Conservation (phyloP, 2,797 vertebrate species). For the Sarcoramphus papa region DNA sequence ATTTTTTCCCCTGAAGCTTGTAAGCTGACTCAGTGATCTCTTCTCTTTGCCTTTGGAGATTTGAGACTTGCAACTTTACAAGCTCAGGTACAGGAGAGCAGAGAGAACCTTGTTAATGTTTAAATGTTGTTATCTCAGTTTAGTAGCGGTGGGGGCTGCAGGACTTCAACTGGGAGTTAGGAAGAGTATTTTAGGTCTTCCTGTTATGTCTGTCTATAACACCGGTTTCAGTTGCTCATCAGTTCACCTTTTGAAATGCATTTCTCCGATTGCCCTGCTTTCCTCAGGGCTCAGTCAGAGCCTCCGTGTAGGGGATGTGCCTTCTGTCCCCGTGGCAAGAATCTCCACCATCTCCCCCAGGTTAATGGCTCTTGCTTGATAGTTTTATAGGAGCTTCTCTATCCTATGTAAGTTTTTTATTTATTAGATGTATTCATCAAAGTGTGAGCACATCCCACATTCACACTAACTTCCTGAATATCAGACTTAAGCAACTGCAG, state of each 20-base stretch:
- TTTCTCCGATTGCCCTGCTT: neutral
- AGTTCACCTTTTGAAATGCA: neutral
- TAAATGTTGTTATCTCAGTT: neutral
- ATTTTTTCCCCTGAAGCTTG: neutral
- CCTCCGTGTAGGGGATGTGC: rapidly evolving
- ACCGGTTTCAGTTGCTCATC: neutral
- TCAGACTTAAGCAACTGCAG: neutral
- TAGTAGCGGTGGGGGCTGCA: neutral
- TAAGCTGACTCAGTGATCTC: neutral
- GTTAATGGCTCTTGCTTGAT: neutral
- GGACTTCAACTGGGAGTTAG: neutral
- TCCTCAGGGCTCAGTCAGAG: neutral
- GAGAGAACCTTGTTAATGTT: neutral
- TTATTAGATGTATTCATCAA: neutral
- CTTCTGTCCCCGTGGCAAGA: neutral
- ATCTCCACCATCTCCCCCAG: neutral
- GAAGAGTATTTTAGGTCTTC: neutral
- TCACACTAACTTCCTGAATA: neutral
- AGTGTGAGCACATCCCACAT: neutral
- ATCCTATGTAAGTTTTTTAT: neutral
- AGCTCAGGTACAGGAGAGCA: neutral
- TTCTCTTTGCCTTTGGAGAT: neutral
- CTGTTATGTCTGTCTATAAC: neutral
- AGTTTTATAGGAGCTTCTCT: neutral
- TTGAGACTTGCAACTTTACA: neutral